A percentile compares a stretch with the other conserved stretches of the same genome.
Conservation (phyloP, 2,888 invertebrate species). For the Bembecia ichneumoniformis region DNA sequence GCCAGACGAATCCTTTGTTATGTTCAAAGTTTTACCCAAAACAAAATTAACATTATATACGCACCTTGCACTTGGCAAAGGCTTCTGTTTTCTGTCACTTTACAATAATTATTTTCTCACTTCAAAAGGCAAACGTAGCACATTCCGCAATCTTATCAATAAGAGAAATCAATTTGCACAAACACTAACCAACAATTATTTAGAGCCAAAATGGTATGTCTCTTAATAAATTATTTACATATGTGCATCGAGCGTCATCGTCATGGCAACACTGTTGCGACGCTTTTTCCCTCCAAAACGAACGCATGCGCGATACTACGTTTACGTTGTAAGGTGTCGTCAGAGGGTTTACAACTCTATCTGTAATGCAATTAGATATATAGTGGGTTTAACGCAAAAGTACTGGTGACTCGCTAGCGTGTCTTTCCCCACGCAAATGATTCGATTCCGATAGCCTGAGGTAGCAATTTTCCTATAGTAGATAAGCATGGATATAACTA, state of each 20-base stretch:
- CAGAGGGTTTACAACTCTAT: slow-evolving; percentile 23
- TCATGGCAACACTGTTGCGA: slow-evolving; percentile 52
- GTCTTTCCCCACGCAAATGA: slow-evolving; percentile 38
- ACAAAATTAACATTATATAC: no score
- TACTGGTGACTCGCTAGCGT: slow-evolving; percentile 31
- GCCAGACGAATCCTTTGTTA: no score
- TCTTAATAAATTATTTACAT: slow-evolving; percentile 10
- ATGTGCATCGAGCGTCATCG: slow-evolving; percentile 43
- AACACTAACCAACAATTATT: slow-evolving; percentile 11
- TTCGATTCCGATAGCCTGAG: slow-evolving; percentile 42
- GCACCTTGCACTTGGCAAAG: no score
- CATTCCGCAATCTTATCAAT: slow-evolving; percentile 23
- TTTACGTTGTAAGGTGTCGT: slow-evolving; percentile 8
- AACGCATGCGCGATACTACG: slow-evolving; percentile 50
- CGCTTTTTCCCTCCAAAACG: slow-evolving; percentile 61
- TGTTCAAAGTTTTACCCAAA: no score
- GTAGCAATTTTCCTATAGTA: slow-evolving; percentile 55
- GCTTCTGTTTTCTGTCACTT: no score
- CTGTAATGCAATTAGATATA: slow-evolving; percentile 6
- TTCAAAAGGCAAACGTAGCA: no score
- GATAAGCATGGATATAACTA: no score
- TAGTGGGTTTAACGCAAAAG: slow-evolving; percentile 1
- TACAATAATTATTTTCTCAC: no score
- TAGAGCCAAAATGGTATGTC: slow-evolving; percentile 11
- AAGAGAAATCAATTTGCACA: slow-evolving; percentile 20